Conservation (phyloP, 2,113 vertebrate species). For the Hemiscyllium ocellatum region DNA sequence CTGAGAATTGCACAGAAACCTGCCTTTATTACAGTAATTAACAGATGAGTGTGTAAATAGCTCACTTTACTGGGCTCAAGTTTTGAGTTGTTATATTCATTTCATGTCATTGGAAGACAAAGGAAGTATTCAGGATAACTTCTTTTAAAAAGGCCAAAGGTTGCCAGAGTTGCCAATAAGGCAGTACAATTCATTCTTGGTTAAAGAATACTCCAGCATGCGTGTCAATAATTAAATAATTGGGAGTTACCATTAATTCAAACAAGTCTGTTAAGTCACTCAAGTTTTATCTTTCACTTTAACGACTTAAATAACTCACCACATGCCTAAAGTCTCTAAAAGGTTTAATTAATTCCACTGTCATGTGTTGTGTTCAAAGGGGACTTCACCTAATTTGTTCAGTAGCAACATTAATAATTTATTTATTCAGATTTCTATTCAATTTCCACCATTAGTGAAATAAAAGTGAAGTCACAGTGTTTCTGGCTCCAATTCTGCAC, state of each 20-base stretch:
- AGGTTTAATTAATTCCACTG: no score
- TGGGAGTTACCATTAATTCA: slow-evolving; percentile 23
- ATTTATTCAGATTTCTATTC: neutral
- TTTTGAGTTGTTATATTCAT: slow-evolving; percentile 24
- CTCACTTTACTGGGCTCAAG: slow-evolving; percentile 9
- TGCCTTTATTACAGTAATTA: slow-evolving; percentile 24
- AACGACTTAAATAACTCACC: neutral
- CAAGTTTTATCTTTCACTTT: slow-evolving; percentile 12
- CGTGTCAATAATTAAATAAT: slow-evolving; percentile 33
- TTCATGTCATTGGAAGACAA: slow-evolving; percentile 26
- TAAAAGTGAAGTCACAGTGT: neutral
- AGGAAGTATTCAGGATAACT: slow-evolving; percentile 19
- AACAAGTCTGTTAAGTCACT: neutral
- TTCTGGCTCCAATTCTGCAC: neutral
- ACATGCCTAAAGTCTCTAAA: neutral
- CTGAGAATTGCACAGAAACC: slow-evolving; percentile 25
- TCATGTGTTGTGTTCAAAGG: neutral
- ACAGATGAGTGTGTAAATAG: slow-evolving; percentile 30
- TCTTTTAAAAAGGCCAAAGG: neutral
- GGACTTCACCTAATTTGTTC: neutral
- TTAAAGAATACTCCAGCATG: neutral
- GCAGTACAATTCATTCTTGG: neutral
- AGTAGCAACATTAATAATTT: neutral
- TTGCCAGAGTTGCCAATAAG: slow-evolving; percentile 4
- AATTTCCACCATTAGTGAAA: neutral